phyloP scores from a whole-genome alignment of 2,797 vertebrate genomes.

The Sitta carolinensis region DNA sequence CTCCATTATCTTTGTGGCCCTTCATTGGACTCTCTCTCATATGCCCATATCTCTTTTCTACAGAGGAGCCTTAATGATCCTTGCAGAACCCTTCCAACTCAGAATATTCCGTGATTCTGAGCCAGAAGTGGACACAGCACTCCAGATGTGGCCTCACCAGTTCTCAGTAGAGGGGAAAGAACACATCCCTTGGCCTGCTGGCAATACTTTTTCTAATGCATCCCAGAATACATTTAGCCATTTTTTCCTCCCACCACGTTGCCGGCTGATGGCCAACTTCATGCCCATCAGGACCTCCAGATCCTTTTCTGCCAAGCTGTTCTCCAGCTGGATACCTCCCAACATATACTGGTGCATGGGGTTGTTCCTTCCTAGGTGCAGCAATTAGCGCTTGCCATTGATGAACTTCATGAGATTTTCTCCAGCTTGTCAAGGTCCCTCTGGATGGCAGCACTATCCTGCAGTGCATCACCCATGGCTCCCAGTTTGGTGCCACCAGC shows the following conservation, averaged over 20 bases:
- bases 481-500: neutral
- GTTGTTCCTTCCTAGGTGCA: neutral
- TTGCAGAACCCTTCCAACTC: neutral
- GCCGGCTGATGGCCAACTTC: neutral
- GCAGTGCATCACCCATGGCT: neutral
- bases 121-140: neutral
- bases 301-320: neutral
- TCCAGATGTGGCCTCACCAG: neutral
- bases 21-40: rapidly evolving
- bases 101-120: neutral
- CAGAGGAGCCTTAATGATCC: neutral
- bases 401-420: neutral
- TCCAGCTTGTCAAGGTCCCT: neutral
- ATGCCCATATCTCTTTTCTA: neutral
- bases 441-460: neutral
- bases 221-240: neutral
- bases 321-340: neutral
- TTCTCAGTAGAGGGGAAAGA: neutral
- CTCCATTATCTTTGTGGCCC: neutral
- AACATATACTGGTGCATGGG: neutral
- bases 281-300: neutral
- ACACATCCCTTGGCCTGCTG: neutral
- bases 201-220: neutral
- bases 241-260: rapidly evolving
- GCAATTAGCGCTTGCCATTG: neutral